These are phyloP conservation scores for Andrena flavipes DNA, from an alignment of 2,888 invertebrate genomes.

Conservation along the genomic window DNA sequence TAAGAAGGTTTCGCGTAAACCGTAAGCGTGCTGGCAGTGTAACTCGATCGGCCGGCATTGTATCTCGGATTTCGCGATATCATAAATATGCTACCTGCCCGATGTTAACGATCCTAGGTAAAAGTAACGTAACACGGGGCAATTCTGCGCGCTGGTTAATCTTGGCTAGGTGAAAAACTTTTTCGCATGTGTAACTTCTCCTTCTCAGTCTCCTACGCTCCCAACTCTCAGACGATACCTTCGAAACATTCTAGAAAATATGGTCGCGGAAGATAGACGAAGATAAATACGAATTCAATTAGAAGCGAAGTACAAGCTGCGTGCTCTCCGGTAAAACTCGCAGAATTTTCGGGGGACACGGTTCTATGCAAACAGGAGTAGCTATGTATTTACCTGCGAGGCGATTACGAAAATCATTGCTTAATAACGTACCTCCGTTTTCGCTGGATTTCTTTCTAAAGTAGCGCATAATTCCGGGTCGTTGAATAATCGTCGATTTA, in stretches of 20 bases:
- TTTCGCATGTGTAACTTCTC: not conserved
- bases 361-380: constrained; percentile 9
- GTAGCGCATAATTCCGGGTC: constrained; percentile 15
- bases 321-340: not conserved
- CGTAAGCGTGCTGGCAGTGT: constrained; percentile 58
- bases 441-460: constrained; percentile 17
- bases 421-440: constrained; percentile 1
- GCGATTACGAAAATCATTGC: constrained; percentile 42
- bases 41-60: constrained; percentile 75
- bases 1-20: constrained; percentile 63
- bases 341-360: not conserved
- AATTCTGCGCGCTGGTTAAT: constrained; percentile 31
- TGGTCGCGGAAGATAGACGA: too few relatives aligned
- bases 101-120: constrained; percentile 68
- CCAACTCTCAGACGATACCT: not conserved
- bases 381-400: not conserved
- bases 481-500: constrained; percentile 18
- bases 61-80: constrained; percentile 78
- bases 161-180: not conserved
- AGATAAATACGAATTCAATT: too few relatives aligned
- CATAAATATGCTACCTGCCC: constrained; percentile 73
- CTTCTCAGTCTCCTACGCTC: not conserved
- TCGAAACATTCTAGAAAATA: too few relatives aligned
- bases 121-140: constrained; percentile 62
- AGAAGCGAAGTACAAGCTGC: too few relatives aligned